A percentile compares a stretch with the other conserved stretches of the same genome.
Evolutionary conservation across 2,797 vertebrate species (phyloP).

Genomic region (Acipenser transmontanus): DNA sequence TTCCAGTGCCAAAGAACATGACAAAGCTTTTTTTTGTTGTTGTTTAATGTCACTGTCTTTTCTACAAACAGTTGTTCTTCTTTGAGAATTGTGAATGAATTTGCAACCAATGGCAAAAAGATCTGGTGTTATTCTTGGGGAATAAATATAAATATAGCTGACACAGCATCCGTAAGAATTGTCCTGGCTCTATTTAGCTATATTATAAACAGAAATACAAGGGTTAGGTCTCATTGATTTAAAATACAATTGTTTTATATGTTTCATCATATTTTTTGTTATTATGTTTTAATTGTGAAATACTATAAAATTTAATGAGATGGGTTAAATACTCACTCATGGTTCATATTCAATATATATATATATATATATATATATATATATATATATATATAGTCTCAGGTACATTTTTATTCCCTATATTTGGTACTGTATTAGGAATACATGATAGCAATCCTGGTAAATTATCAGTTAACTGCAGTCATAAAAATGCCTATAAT

Average conservation of each 20-base stretch:
- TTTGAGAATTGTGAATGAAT: slow-evolving; percentile 4
- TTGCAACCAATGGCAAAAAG: slow-evolving; percentile 13
- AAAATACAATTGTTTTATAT: slow-evolving; percentile 30
- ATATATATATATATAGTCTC: slow-evolving; percentile 30
- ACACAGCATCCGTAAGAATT: slow-evolving; percentile 21
- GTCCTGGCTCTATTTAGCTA: slow-evolving; percentile 34
- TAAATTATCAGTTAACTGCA: too few species aligned
- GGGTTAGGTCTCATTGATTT: slow-evolving; percentile 26
- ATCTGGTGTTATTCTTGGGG: slow-evolving; percentile 42
- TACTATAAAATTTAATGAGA: slow-evolving; percentile 23
- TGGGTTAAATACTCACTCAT: slow-evolving; percentile 13
- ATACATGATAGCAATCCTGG: too few species aligned
- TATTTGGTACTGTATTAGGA: slow-evolving; percentile 11
- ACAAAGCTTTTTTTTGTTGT: background rate
- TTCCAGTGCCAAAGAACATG: background rate
- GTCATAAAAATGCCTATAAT: too few species aligned
- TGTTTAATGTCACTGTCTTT: slow-evolving; percentile 1
- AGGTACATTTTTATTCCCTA: slow-evolving; percentile 36
- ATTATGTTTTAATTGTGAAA: slow-evolving; percentile 16
- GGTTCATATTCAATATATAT: background rate
- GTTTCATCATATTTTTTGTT: slow-evolving; percentile 30
- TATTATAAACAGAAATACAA: slow-evolving; percentile 34
- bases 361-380: background rate
- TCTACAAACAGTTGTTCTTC: slow-evolving; percentile 1
- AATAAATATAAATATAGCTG: slow-evolving; percentile 34